Conservation (phyloP, 2,888 invertebrate genomes). For the Eueremaeus valkanovi region DNA sequence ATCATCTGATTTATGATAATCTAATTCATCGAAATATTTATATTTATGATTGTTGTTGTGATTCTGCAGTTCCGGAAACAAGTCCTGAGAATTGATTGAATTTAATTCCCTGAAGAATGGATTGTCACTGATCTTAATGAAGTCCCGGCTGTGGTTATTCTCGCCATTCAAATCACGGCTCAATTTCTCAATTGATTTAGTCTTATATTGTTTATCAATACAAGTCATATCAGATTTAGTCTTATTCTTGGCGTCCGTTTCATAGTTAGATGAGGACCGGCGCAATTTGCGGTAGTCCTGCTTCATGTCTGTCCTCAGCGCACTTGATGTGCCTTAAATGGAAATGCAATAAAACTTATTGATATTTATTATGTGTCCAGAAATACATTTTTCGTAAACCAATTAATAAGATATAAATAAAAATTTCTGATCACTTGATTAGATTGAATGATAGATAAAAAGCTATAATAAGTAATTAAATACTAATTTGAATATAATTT, state of each 20-base stretch:
- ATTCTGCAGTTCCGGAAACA: slow-evolving; percentile 23
- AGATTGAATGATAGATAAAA: too few relatives aligned
- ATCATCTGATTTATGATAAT: slow-evolving; percentile 14
- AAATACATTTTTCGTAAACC: too few relatives aligned
- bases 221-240: slow-evolving; percentile 13
- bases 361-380: background rate
- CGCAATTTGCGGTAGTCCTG: slow-evolving; percentile 21
- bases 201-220: background rate
- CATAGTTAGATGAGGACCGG: slow-evolving; percentile 24
- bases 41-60: slow-evolving; percentile 11
- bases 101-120: slow-evolving; percentile 13
- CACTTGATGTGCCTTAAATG: background rate
- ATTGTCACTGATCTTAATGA: slow-evolving; percentile 6
- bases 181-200: slow-evolving; percentile 15
- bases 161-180: slow-evolving; percentile 3
- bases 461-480: too few relatives aligned
- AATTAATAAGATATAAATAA: too few relatives aligned
- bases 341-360: background rate
- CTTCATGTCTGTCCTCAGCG: background rate
- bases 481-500: too few relatives aligned
- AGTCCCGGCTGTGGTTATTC: background rate
- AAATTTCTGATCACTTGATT: too few relatives aligned
- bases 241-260: background rate
- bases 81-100: slow-evolving; percentile 24
- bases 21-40: slow-evolving; percentile 28